A percentile compares a stretch with the other conserved stretches of the same genome.
Evolutionary conservation across 2,797 vertebrate genomes (phyloP).

Genomic region (Galaxias olidus): DNA sequence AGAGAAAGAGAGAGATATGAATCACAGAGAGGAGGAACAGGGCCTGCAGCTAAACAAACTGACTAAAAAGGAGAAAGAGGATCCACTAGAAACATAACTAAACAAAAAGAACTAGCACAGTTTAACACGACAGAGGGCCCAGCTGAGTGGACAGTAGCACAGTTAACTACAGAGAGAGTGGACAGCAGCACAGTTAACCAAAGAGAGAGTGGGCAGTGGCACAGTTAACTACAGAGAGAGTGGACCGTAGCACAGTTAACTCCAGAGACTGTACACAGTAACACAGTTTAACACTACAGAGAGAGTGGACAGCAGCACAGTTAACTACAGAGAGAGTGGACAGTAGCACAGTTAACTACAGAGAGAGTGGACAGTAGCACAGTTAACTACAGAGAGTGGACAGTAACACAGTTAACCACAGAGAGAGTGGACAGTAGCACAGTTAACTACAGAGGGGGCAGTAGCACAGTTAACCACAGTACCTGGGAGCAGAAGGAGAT

Average conservation of each 20-base stretch:
- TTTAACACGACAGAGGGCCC: too few relatives aligned
- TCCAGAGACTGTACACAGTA: neutral
- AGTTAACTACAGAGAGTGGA: neutral
- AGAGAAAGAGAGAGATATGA: neutral
- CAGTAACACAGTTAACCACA: too few relatives aligned
- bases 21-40: conserved; percentile 10
- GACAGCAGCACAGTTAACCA: neutral
- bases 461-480: conserved; percentile 4
- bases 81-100: too few relatives aligned
- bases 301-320: neutral
- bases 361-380: neutral
- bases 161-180: too few relatives aligned
- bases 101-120: too few relatives aligned
- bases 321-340: neutral
- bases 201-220: neutral
- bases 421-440: neutral
- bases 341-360: neutral
- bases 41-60: too few relatives aligned
- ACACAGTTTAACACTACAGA: neutral
- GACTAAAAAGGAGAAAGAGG: too few relatives aligned
- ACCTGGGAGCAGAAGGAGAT: conserved; percentile 99
- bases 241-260: neutral
- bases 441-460: too few relatives aligned
- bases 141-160: too few relatives aligned
- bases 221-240: neutral